Percentiles rank a stretch among this genome's conserved stretches.
Evolutionary conservation across 2,888 invertebrate genomes (phyloP).

Genomic region (Conistra vaccinii): DNA sequence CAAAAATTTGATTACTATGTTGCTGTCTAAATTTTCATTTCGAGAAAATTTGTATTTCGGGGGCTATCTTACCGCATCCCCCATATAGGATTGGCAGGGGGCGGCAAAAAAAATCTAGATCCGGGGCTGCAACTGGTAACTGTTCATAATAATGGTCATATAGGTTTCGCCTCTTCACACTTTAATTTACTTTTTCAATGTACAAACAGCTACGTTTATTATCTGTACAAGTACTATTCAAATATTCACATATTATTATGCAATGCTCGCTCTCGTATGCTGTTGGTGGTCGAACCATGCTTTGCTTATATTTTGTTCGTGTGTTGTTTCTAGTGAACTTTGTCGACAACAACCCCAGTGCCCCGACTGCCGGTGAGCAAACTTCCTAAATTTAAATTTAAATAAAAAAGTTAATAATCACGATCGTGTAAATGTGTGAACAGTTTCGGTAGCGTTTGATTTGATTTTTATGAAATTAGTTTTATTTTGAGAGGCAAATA

Average conservation of each 20-base stretch:
- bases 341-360: conserved; percentile 42
- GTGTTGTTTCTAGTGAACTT: conserved; percentile 41
- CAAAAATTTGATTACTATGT: too few species aligned
- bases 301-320: conserved; percentile 16
- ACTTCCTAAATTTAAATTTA: background rate
- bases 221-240: background rate
- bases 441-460: too few species aligned
- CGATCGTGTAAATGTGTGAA: too few species aligned
- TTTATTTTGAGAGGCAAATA: too few species aligned
- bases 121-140: too few species aligned
- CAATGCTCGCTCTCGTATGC: background rate
- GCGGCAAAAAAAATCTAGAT: too few species aligned
- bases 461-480: background rate
- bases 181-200: background rate
- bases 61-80: too few species aligned
- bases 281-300: background rate
- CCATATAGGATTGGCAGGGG: too few species aligned
- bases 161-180: background rate
- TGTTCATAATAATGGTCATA: background rate
- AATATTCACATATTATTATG: background rate
- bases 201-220: background rate
- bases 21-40: too few species aligned
- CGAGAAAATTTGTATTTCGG: too few species aligned
- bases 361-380: conserved; percentile 29
- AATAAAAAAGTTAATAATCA: too few species aligned